These are phyloP conservation scores for Priocnemis perturbator DNA, from an alignment of 2,888 invertebrate species.

Conservation along the genomic window DNA sequence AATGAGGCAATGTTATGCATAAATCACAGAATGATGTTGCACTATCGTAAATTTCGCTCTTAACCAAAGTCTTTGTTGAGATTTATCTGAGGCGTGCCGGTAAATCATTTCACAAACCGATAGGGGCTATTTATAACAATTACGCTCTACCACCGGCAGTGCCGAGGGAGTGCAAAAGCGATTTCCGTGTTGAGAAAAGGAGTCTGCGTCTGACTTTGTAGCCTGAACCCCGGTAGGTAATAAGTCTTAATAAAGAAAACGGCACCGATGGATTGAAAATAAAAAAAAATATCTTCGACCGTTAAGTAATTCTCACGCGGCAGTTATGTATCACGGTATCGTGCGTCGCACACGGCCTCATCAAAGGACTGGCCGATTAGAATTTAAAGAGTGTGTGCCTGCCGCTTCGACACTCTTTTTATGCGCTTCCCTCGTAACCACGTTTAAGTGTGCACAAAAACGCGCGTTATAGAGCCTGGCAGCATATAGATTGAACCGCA, in stretches of 20 bases:
- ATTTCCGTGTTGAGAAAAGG: conserved; percentile 52
- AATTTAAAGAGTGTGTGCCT: no score
- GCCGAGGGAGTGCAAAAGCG: conserved; percentile 37
- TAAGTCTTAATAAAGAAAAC: conserved; percentile 60
- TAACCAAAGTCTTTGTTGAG: conserved; percentile 72
- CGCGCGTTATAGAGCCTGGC: no score
- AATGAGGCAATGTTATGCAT: no score
- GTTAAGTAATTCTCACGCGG: no score
- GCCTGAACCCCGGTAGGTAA: conserved; percentile 47
- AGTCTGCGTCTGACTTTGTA: conserved; percentile 43
- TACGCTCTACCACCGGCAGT: conserved; percentile 50
- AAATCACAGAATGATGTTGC: conserved; percentile 43
- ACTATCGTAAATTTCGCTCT: conserved; percentile 71
- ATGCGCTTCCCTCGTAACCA: no score
- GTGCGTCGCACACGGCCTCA: no score
- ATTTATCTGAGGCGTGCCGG: conserved; percentile 68
- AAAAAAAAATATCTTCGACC: no score
- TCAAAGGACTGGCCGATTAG: no score
- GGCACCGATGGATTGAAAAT: conserved; percentile 31
- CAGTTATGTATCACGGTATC: no score
- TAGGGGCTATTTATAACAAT: conserved; percentile 74
- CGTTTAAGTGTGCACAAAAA: no score
- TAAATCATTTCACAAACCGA: conserved; percentile 72
- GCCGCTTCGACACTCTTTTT: no score
- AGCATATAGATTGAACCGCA: no score